phyloP scores from a whole-genome alignment of 2,113 vertebrate genomes.

The Platysternon megacephalum region DNA sequence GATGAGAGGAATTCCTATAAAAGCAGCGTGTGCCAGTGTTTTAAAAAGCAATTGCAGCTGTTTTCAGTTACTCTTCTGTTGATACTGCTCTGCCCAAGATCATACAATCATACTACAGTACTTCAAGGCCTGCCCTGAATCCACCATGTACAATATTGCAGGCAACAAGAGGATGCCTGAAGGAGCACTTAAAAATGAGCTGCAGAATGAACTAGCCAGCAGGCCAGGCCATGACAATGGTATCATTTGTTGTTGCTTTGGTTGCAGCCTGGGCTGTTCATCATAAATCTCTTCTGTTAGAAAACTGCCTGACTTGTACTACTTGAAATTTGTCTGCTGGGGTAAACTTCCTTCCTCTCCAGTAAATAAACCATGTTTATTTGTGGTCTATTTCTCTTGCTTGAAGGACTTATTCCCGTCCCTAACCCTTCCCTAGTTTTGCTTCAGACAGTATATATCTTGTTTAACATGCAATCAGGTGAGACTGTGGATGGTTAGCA shows the following conservation, averaged over 20 bases:
- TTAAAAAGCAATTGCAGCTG: neutral
- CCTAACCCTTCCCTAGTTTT: neutral
- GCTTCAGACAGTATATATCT: neutral
- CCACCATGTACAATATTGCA: neutral
- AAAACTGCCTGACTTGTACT: neutral
- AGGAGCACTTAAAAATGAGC: neutral
- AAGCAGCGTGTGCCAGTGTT: neutral
- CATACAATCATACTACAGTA: neutral
- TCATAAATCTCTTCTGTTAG: neutral
- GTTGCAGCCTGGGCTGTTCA: neutral
- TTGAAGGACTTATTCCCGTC: neutral
- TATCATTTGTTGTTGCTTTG: neutral
- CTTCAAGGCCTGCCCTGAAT: neutral
- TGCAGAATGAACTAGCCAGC: neutral
- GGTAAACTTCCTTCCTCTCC: neutral
- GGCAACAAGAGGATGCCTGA: neutral
- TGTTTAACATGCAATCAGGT: neutral
- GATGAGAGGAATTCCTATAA: neutral
- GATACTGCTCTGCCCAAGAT: neutral
- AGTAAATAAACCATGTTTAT: constrained; percentile 35
- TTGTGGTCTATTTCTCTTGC: neutral
- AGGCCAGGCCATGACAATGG: neutral
- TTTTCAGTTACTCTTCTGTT: neutral
- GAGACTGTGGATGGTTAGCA: neutral
- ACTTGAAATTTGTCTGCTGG: constrained; percentile 11